Conservation (phyloP, 2,113 vertebrate species). For the Bufo bufo region DNA sequence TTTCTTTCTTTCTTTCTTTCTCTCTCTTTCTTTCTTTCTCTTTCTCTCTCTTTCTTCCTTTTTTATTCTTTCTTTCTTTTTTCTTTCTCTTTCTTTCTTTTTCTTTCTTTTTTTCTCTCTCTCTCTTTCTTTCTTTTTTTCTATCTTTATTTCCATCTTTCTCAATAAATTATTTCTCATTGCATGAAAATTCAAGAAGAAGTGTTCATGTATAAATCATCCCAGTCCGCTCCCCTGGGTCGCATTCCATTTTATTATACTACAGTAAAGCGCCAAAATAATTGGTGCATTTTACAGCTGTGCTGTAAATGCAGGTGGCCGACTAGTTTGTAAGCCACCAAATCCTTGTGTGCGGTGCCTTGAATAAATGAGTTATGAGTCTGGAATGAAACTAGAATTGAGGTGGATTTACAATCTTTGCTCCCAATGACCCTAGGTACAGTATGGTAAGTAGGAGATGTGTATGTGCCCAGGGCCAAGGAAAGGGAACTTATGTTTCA, state of each 20-base stretch:
- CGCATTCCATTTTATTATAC: slow-evolving; percentile 68
- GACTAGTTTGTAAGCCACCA: slow-evolving; percentile 58
- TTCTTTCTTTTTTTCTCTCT: not conserved
- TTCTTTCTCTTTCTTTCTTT: too few species aligned
- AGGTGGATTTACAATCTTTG: not conserved
- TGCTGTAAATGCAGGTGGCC: slow-evolving; percentile 57
- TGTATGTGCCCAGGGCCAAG: not conserved
- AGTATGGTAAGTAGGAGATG: not conserved
- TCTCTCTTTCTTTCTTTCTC: too few species aligned
- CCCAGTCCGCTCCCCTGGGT: slow-evolving; percentile 46
- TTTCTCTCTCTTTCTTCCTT: too few species aligned
- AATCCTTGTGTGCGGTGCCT: not conserved
- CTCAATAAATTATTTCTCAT: slow-evolving; percentile 36
- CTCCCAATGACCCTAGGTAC: not conserved
- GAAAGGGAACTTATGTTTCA: too few species aligned
- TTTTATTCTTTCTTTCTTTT: too few species aligned
- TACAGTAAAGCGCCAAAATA: slow-evolving; percentile 63
- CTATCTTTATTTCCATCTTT: slow-evolving; percentile 3
- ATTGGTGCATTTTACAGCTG: slow-evolving; percentile 71
- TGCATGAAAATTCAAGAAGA: slow-evolving; percentile 61
- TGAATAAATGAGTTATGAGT: not conserved
- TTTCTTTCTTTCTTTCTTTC: too few species aligned
- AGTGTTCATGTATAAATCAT: slow-evolving; percentile 67
- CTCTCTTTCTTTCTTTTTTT: not conserved
- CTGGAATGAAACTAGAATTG: not conserved